phyloP scores from a whole-genome alignment of 1,140 invertebrate genomes.

The Ephestia elutella region DNA sequence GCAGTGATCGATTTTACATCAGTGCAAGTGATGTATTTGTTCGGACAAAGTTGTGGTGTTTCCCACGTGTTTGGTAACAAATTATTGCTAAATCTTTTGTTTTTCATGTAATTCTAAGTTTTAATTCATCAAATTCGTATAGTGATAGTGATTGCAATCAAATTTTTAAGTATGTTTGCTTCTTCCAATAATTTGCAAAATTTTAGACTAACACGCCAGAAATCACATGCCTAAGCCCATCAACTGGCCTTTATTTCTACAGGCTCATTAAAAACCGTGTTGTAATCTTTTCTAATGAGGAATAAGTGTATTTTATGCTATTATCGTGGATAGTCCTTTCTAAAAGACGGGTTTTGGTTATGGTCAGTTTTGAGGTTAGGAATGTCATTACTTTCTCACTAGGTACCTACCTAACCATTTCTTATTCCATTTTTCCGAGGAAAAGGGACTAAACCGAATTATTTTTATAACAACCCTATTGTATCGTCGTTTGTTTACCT shows the following conservation, averaged over 20 bases:
- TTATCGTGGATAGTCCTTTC: neutral
- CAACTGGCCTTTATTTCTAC: too few relatives aligned
- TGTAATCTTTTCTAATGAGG: too few relatives aligned
- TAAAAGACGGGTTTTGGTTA: neutral
- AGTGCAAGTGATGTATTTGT: slow-evolving; percentile 39
- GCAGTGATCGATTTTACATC: slow-evolving; percentile 23
- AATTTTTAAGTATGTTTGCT: neutral
- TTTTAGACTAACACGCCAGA: too few relatives aligned
- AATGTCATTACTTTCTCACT: neutral
- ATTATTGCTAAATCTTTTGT: neutral
- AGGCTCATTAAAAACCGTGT: too few relatives aligned
- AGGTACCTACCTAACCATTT: too few relatives aligned
- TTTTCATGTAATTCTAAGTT: neutral
- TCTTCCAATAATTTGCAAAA: too few relatives aligned
- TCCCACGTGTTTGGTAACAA: slow-evolving; percentile 58
- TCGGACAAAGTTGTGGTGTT: slow-evolving; percentile 15
- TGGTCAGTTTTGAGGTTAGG: slow-evolving; percentile 19
- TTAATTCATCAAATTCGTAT: neutral
- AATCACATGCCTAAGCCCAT: too few relatives aligned
- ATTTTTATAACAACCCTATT: too few relatives aligned
- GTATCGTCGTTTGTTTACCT: too few relatives aligned
- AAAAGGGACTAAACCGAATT: too few relatives aligned
- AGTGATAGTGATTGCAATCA: neutral
- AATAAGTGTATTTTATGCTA: too few relatives aligned
- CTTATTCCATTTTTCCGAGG: too few relatives aligned